A percentile compares a stretch with the other conserved stretches of the same genome.
Conservation (phyloP, 2,797 vertebrate genomes). For the Lepilemur ruficaudatus region DNA sequence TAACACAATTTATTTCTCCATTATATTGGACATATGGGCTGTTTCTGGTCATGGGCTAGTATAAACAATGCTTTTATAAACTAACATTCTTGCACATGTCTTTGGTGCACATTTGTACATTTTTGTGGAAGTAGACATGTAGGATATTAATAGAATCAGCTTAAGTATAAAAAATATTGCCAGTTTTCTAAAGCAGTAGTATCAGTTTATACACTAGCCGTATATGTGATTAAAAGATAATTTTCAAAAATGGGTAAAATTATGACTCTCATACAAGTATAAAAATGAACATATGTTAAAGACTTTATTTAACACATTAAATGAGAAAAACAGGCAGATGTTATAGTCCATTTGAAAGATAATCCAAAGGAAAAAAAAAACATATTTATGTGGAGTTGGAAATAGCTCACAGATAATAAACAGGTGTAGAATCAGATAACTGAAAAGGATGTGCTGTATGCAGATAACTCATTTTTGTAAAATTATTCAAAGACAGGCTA, state of each 20-base stretch:
- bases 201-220: not conserved
- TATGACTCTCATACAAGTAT: not conserved
- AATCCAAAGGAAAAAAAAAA: not conserved
- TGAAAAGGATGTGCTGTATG: accelerated
- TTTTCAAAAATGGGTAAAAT: not conserved
- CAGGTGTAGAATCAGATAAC: not conserved
- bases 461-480: not conserved
- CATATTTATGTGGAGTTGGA: not conserved
- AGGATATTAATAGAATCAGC: not conserved
- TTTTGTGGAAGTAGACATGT: not conserved
- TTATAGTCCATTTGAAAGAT: not conserved
- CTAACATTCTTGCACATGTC: not conserved
- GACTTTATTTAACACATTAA: not conserved
- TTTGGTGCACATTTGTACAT: not conserved
- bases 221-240: not conserved
- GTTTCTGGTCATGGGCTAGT: not conserved
- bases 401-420: not conserved
- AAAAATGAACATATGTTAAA: not conserved
- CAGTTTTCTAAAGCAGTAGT: not conserved
- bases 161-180: not conserved
- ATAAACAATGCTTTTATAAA: not conserved
- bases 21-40: not conserved
- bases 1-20: not conserved
- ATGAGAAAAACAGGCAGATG: not conserved
- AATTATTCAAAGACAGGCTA: not conserved